Evolutionary conservation across 2,888 invertebrate genomes (phyloP), one percentile per base, ranked within the genome.

Genomic region (Tricholauxania praeusta): DNA sequence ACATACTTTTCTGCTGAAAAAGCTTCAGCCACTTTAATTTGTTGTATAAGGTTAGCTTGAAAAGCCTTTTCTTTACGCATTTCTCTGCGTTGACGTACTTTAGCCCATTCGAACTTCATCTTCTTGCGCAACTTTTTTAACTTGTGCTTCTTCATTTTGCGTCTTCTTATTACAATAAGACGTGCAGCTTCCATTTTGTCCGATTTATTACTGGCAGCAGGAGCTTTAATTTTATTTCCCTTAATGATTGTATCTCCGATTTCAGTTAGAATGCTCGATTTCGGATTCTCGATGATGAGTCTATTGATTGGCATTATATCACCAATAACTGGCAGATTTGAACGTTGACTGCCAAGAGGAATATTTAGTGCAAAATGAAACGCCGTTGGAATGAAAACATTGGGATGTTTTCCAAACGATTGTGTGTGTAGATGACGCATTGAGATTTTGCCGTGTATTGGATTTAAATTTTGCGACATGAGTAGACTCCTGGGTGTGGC

Each of bases 81-180:
- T 82, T 93, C 92, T 68, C 95, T 90, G 22, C 90, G 91, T 80
- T 92, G 92, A 72, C 91, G 90, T 39, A 91, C 90, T 87, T 93
- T 93, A 1, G 91, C 92, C 92, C 93, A 93, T 75, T 91, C 90
- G 85, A 91, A 92, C 80, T 92, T 92, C 93, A 95, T 94, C 81
- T 89, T 91, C 83, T 93, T 95, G 77, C 94, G 89, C 71, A 95
- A 88, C 86, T 96, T 96, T 84, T 88, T 92, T 62, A 93, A 88
- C 84, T 96, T 93, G 82, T 96, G 96, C 80, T 93, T 95, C 86
- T 93, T 95, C 94, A 97, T 96, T 87, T 96, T 96, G 70, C 91
- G 91, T 66, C 92, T 89, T 65, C 96, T 89, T 51, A 96, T 95
- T 0, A 93, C 92, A 77, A 96, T 92, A 73, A 96, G 86, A 68